phyloP scores from a whole-genome alignment of 2,888 invertebrate genomes.

The Tubiluchus corallicola region DNA sequence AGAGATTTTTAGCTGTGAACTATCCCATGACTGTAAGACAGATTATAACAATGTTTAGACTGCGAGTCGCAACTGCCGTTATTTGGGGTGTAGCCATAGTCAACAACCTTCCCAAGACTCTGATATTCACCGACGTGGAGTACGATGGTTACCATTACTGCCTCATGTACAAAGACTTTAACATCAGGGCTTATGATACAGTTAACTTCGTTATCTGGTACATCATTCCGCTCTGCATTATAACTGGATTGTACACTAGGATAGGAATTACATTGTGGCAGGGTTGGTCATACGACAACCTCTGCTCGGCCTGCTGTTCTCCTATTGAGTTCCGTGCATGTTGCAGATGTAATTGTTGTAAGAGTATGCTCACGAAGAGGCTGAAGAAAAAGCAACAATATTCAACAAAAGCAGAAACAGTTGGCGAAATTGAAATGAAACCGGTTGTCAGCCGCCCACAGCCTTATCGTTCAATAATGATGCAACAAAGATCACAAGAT shows the following conservation, averaged over 20 bases:
- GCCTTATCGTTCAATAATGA: too few relatives aligned
- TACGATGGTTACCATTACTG: constrained; percentile 26
- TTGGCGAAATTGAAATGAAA: too few relatives aligned
- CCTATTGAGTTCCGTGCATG: too few relatives aligned
- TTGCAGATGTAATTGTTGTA: too few relatives aligned
- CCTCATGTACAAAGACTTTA: constrained; percentile 39
- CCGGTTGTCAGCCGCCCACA: too few relatives aligned
- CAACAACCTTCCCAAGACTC: constrained; percentile 63
- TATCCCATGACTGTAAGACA: constrained; percentile 66
- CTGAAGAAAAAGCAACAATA: too few relatives aligned
- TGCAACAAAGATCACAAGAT: too few relatives aligned
- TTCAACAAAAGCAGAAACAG: too few relatives aligned
- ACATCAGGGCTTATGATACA: constrained; percentile 54
- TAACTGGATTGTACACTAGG: constrained; percentile 55
- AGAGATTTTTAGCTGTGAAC: constrained; percentile 29
- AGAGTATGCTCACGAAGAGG: too few relatives aligned
- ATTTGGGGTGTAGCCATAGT: constrained; percentile 66
- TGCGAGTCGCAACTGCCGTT: constrained; percentile 52
- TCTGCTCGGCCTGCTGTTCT: too few relatives aligned
- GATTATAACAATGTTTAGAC: constrained; percentile 48
- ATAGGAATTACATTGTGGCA: constrained; percentile 67
- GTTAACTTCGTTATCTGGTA: constrained; percentile 65
- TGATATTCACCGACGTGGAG: constrained; percentile 57
- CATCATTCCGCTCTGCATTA: constrained; percentile 55
- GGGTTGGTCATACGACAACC: constrained; percentile 25